phyloP scores from a whole-genome alignment of 2,113 vertebrate species.

The Hystrix cristata region DNA sequence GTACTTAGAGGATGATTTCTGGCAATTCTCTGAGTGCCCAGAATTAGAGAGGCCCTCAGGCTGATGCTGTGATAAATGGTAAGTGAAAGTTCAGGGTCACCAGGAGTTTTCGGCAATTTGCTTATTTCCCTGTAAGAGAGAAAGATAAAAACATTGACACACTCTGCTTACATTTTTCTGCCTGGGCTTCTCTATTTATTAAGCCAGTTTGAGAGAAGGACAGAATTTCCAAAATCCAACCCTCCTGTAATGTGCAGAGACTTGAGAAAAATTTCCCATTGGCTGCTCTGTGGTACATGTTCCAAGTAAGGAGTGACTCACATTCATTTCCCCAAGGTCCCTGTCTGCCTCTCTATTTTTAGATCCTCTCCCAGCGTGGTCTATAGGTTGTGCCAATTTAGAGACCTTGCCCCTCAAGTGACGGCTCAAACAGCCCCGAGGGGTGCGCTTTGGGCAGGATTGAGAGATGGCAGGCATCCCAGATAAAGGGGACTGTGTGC shows the following conservation, averaged over 20 bases:
- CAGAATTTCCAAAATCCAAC: background rate
- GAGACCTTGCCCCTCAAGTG: slow-evolving; percentile 69
- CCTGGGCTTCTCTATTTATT: background rate
- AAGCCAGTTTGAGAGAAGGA: background rate
- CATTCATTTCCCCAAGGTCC: background rate
- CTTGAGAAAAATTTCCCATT: background rate
- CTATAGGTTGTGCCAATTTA: slow-evolving; percentile 60
- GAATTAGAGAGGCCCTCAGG: background rate
- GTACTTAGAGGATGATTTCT: background rate
- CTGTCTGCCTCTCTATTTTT: slow-evolving; percentile 72
- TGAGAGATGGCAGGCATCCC: background rate
- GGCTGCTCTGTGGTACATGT: background rate
- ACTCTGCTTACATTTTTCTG: background rate
- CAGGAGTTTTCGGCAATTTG: slow-evolving; percentile 10
- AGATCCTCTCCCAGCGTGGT: slow-evolving; percentile 56
- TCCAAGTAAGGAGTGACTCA: slow-evolving; percentile 13
- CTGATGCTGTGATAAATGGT: background rate
- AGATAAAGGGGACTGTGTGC: background rate
- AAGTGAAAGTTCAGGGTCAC: background rate
- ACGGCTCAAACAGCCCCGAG: background rate
- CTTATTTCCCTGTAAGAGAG: background rate
- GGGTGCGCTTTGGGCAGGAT: slow-evolving; percentile 37
- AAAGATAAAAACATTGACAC: background rate
- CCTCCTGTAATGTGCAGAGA: background rate
- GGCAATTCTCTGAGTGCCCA: background rate